Base-by-base conservation (phyloP, 2,888 invertebrate genomes). In the Trichopria drosophilae region DNA sequence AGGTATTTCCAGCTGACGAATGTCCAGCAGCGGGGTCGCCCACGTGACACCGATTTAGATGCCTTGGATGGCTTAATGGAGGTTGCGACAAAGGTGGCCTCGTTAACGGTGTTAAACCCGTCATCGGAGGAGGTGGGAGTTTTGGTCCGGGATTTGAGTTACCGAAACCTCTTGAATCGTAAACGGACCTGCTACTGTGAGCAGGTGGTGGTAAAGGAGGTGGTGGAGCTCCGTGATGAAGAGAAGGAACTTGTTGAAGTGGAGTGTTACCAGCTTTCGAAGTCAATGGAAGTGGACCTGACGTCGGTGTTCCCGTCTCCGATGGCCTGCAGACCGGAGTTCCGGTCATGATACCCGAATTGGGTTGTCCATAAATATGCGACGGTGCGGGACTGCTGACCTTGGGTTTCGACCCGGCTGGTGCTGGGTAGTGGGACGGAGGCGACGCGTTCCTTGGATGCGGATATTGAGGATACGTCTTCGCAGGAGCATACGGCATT, bases 331-430 rank as follows among this genome's bases (percentile, higher is more conserved):
- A 78, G 3, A 81, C 77, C 15, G 82, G 82, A 24, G 81, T 80
- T 5, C 82, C 81, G 29, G 81, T 76, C 55, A 79, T 80, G 46
- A 82, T 81, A 12, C 82, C 82, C 29, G 82, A 79, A 26, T 77
- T 78, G 55, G 69, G 73, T 57, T 87, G 88, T 37, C 86, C 86
- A 70, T 88, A 88, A 54, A 88, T 84, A 67, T 86, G 86, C 42
- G 84, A 85, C 35, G 88, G 88, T 47, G 88, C 87, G 1, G 88
- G 88, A 68, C 87, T 87, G 64, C 87, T 87, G 35, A 88, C 88
- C 65, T 73, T 59, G 68, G 80, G 56, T 75, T 78, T 57, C 72
- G 80, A 80, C 59, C 81, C 79, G 61, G 79, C 73, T 66, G 79
- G 69, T 71, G 80, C 62, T 66, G 81, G 68, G 75, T 82, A 72